These are phyloP conservation scores for Danio kyathit DNA, from an alignment of 2,797 vertebrate species.

Conservation along the genomic window DNA sequence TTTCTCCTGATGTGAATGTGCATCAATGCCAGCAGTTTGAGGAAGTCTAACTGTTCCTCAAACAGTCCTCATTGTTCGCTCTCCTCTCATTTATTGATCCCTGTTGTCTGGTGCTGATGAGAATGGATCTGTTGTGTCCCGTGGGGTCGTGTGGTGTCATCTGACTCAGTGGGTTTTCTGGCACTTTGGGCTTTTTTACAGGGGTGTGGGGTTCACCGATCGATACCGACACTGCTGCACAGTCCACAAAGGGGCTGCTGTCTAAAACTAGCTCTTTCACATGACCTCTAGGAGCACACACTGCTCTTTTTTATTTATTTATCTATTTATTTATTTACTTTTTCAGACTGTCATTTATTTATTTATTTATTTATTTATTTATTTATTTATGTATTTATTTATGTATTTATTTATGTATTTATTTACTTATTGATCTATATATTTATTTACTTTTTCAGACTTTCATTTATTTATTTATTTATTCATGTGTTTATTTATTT, in stretches of 20 bases:
- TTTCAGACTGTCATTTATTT: too few species aligned
- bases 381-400: too few species aligned
- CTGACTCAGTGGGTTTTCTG: constrained; percentile 58
- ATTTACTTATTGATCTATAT: too few species aligned
- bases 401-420: too few species aligned
- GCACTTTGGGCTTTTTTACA: constrained; percentile 67
- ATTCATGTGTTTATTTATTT: too few species aligned
- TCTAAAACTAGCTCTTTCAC: constrained; percentile 58
- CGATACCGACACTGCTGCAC: constrained; percentile 38
- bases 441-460: too few species aligned
- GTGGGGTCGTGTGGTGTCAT: constrained; percentile 65
- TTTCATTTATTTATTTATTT: too few species aligned
- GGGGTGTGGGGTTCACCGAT: constrained; percentile 46
- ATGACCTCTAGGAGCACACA: constrained; percentile 44
- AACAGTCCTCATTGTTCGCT: constrained; percentile 45
- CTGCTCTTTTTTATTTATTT: not conserved
- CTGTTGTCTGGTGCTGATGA: constrained; percentile 73
- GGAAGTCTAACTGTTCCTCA: constrained; percentile 24
- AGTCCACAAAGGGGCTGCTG: constrained; percentile 41
- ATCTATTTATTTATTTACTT: too few species aligned
- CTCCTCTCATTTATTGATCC: constrained; percentile 70
- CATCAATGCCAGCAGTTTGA: constrained; percentile 31
- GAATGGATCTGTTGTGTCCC: constrained; percentile 73
- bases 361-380: too few species aligned
- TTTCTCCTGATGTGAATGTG: constrained; percentile 56